Evolutionary conservation across 2,113 vertebrate genomes (phyloP), one percentile per base, ranked within the genome.

Genomic region (Trichomycterus rosablanca): DNA sequence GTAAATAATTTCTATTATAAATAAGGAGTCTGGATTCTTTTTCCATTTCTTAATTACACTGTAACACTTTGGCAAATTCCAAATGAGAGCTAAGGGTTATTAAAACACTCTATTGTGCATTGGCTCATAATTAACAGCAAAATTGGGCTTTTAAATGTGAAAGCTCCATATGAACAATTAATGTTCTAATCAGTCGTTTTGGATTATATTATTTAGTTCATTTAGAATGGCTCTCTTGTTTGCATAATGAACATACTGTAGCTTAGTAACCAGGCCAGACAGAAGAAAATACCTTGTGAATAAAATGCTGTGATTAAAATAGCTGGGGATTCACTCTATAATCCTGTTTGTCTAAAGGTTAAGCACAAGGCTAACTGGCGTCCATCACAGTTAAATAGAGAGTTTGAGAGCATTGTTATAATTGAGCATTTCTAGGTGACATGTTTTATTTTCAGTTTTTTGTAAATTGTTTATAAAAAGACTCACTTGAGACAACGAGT

Each of bases 121-220:
- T 62, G 60, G 70, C 59, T 78, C 61, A 67, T 80, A 81, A 83
- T 83, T 81, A 80, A 74, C 65, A 67, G 66, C 62, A 43, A 67
- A 68, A 69, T 64, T 26, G 59, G 60, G 68, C 54, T 66, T 73
- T 74, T 72, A 75, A 76, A 80, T 81, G 74, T 76, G 59, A 77
- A 72, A 65, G 73, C 67, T 55, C 22, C 68, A 71, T 60, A 73
- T 63, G 74, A 67, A 70, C 80, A 83, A 81, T 82, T 77, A 76
- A 81, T 80, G 76, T 76, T 54, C 75, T 72, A 83, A 80, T 83
- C 77, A 84, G 67, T 74, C 77, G 75, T 78, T 75, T 43, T 63
- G 66, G 71, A 78, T 77, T 71, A 76, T 73, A 76, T 77, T 60
- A 68, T 74, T 75, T 74, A 74, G 67, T 75, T 81, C 18, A 74